Evolutionary conservation across 2,113 vertebrate species (phyloP).

Genomic region (Leptobrachium leishanense): DNA sequence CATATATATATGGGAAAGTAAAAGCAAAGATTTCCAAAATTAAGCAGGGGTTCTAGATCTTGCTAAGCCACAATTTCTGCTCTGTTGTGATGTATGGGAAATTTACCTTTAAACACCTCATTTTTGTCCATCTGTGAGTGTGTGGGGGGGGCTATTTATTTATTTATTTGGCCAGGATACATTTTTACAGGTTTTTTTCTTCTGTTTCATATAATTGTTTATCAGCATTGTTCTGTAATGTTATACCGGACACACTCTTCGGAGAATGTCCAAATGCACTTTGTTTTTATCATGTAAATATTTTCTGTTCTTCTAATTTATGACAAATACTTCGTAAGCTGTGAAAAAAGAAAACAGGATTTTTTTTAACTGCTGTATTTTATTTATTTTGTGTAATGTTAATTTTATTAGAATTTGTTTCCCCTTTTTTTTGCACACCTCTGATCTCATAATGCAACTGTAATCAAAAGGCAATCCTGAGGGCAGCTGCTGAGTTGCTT

Average conservation of each 20-base stretch:
- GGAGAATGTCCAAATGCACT: slow-evolving; percentile 23
- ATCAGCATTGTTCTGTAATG: background rate
- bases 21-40: no score
- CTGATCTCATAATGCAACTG: background rate
- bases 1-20: no score
- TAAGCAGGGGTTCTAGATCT: no score
- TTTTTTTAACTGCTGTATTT: slow-evolving; percentile 34
- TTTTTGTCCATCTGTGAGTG: no score
- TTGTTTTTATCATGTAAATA: background rate
- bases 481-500: no score
- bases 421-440: slow-evolving; percentile 3
- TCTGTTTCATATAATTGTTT: background rate
- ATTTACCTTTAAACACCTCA: no score
- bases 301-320: background rate
- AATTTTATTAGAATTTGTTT: background rate
- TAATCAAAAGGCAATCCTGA: no score
- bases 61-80: no score
- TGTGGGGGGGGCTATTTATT: background rate
- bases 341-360: slow-evolving; percentile 20
- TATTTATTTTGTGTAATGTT: slow-evolving; percentile 18
- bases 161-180: background rate
- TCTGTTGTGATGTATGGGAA: no score
- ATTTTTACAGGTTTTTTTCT: background rate
- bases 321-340: slow-evolving; percentile 29
- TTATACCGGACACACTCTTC: background rate